Evolutionary conservation across 2,888 invertebrate species (phyloP).

Genomic region (Cyclophora punctaria): DNA sequence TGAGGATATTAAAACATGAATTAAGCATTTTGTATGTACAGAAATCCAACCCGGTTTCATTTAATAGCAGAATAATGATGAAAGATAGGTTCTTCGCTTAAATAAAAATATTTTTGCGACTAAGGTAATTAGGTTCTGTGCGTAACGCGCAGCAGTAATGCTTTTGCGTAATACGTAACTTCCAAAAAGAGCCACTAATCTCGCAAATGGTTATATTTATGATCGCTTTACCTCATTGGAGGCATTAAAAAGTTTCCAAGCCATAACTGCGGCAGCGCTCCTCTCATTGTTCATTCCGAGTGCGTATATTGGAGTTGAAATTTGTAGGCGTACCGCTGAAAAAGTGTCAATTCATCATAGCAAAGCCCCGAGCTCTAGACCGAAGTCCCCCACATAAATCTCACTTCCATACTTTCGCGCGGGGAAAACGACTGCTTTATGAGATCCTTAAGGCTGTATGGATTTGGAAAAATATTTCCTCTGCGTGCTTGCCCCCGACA

Average conservation of each 20-base stretch:
- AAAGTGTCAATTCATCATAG: slow-evolving; percentile 75
- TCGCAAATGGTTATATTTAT: slow-evolving; percentile 61
- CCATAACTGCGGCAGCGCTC: slow-evolving; percentile 59
- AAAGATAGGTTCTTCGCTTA: slow-evolving; percentile 20
- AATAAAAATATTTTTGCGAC: slow-evolving; percentile 22
- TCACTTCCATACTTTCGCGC: slow-evolving; percentile 74
- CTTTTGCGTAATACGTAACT: slow-evolving; percentile 43
- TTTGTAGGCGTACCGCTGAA: slow-evolving; percentile 67
- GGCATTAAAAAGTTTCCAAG: slow-evolving; percentile 68
- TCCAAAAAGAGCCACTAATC: slow-evolving; percentile 57
- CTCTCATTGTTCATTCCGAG: slow-evolving; percentile 69
- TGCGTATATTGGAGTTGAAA: slow-evolving; percentile 71
- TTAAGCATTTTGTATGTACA: too few relatives aligned
- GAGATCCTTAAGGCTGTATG: slow-evolving; percentile 76
- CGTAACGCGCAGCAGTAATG: slow-evolving; percentile 35
- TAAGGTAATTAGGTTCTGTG: slow-evolving; percentile 1
- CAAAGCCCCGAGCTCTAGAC: slow-evolving; percentile 67
- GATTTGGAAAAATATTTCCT: slow-evolving; percentile 76
- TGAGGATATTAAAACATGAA: slow-evolving; percentile 38
- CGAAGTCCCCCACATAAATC: slow-evolving; percentile 72
- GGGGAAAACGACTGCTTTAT: slow-evolving; percentile 74
- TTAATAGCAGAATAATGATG: background rate
- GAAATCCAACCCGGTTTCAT: too few relatives aligned
- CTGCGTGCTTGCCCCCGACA: slow-evolving; percentile 70
- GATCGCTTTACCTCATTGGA: slow-evolving; percentile 63